phyloP scores from a whole-genome alignment of 2,113 vertebrate genomes.

The Prionailurus bengalensis region DNA sequence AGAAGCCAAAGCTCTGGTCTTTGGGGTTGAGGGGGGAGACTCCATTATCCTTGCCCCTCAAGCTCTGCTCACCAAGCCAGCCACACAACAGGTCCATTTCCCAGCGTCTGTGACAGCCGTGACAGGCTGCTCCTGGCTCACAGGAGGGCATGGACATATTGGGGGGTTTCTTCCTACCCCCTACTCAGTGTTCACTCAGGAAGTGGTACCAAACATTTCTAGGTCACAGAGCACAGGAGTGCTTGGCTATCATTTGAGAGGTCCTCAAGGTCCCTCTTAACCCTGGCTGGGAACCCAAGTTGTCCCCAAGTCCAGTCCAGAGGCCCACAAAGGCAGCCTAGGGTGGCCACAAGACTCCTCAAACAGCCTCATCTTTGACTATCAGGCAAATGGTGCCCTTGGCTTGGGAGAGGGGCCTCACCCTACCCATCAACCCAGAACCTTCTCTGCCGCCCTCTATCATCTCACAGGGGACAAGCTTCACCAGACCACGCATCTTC shows the following conservation, averaged over 20 bases:
- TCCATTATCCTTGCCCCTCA: background rate
- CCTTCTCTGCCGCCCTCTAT: background rate
- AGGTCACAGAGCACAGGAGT: background rate
- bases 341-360: background rate
- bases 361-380: background rate
- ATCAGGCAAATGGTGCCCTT: background rate
- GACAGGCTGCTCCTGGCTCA: background rate
- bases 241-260: background rate
- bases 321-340: background rate
- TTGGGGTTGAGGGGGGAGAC: background rate
- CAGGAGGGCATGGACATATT: background rate
- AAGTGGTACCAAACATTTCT: background rate
- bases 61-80: background rate
- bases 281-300: background rate
- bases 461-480: background rate
- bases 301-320: background rate
- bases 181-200: background rate
- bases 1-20: background rate
- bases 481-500: background rate
- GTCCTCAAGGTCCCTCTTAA: background rate
- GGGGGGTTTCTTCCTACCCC: fast-evolving
- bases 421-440: fast-evolving
- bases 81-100: fast-evolving
- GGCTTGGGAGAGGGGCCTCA: background rate
- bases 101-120: fast-evolving